A percentile compares a stretch with the other conserved stretches of the same genome.
Conservation (phyloP, 2,113 vertebrate genomes). For the Rhinichthys klamathensis region DNA sequence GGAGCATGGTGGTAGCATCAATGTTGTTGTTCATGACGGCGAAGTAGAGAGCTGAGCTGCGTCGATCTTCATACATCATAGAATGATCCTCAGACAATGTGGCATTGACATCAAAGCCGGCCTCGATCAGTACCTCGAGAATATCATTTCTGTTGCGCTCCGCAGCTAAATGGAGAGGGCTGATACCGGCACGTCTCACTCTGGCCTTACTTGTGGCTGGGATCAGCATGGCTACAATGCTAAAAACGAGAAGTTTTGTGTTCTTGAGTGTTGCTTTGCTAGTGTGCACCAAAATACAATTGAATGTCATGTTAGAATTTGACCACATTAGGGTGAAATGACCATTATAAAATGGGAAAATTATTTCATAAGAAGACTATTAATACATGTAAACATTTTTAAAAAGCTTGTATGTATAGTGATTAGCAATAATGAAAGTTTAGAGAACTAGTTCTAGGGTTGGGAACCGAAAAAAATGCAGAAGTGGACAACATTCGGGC, state of each 20-base stretch:
- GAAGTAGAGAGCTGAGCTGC: slow-evolving; percentile 85
- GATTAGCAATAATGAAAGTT: not conserved
- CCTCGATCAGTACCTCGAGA: slow-evolving; percentile 61
- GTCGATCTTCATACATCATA: slow-evolving; percentile 75
- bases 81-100: slow-evolving; percentile 78
- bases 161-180: slow-evolving; percentile 86
- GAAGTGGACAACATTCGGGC: not conserved
- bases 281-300: too few species aligned
- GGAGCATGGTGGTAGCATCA: slow-evolving; percentile 78
- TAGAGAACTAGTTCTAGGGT: not conserved
- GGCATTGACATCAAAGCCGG: slow-evolving; percentile 54
- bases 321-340: not conserved
- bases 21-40: slow-evolving; percentile 85
- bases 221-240: slow-evolving; percentile 85
- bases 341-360: not conserved
- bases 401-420: not conserved
- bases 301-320: slow-evolving; percentile 16
- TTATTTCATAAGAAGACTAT: not conserved
- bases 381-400: not conserved
- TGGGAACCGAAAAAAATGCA: not conserved
- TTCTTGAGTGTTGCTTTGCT: not conserved
- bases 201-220: slow-evolving; percentile 82
- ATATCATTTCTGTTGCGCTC: slow-evolving; percentile 82
- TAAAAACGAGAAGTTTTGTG: slow-evolving; percentile 57
- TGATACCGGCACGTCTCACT: slow-evolving; percentile 83